Evolutionary conservation across 2,113 vertebrate species (phyloP), one percentile per base, ranked within the genome.

Genomic region (Rousettus leschenaultii): DNA sequence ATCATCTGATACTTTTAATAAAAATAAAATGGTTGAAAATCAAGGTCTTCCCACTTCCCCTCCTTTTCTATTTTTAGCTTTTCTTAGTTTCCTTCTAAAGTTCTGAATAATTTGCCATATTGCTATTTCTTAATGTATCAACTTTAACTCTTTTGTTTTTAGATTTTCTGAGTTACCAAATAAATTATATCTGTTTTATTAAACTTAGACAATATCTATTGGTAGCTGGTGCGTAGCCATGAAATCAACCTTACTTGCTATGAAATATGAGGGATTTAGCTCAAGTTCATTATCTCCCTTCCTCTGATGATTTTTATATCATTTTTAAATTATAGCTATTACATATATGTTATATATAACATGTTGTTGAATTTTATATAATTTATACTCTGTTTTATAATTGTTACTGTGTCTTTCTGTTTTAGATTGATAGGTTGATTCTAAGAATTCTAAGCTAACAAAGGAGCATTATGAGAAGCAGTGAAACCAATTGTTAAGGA

Each of bases 91-190:
- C 9, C 8, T 83, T 40, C 9, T 7, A 51, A 63, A 74, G 43
- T 22, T 30, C 35, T 70, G 10, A 73, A 70, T 87, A 70, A 78
- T 84, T 84, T 48, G 65, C 16, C 77, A 38, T 48, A 26, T 51
- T 95, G 30, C 15, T 89, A 14, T 95, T 88, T 95, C 59, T 94
- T 91, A 87, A n/a, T 80, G 11, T 83, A 91, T 24, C 19, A 45
- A 12, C 51, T 90, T 87, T 10, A 93, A 59, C 63, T 71, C 55
- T 74, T 83, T 22, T 61, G n/a, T 15, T 87, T 79, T 90, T 22
- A n/a, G 6, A 22, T 65, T 75, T 91, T 77, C 71, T 79, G 63
- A 88, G 45, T 82, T 66, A 38, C 35, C 16, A 33, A 28, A 18
- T 89, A 43, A 48, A 63, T 89, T 84, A 40, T 28, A 40, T 86